Evolutionary conservation across 2,797 vertebrate species (phyloP).

Genomic region (Siniperca obscura): DNA sequence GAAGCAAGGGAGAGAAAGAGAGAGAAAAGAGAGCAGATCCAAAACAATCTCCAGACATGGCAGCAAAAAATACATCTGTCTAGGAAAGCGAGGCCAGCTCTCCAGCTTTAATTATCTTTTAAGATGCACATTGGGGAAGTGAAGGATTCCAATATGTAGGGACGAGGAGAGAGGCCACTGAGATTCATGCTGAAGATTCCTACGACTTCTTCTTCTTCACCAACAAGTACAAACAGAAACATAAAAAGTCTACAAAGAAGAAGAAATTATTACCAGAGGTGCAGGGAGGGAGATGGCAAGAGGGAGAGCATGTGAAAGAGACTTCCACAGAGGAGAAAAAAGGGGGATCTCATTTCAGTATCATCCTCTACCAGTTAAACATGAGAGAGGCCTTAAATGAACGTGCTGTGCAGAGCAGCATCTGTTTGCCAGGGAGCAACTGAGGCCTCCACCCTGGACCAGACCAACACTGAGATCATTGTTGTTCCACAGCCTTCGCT

Average conservation of each 20-base stretch:
- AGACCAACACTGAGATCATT: slow-evolving; percentile 69
- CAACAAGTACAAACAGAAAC: slow-evolving; percentile 27
- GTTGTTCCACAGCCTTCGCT: slow-evolving; percentile 53
- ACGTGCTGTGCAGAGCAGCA: slow-evolving; percentile 57
- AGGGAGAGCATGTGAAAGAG: not conserved
- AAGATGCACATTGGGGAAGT: slow-evolving; percentile 56
- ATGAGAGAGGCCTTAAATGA: slow-evolving; percentile 51
- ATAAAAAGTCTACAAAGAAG: not conserved
- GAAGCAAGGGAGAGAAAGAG: slow-evolving; percentile 11
- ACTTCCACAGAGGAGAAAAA: not conserved
- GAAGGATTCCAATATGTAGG: slow-evolving; percentile 33
- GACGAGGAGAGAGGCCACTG: slow-evolving; percentile 25
- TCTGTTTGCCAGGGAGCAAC: slow-evolving; percentile 54
- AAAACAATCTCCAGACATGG: slow-evolving; percentile 66
- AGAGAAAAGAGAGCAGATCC: slow-evolving; percentile 42
- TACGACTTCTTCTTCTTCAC: slow-evolving; percentile 4
- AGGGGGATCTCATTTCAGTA: not conserved
- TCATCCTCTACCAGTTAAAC: slow-evolving; percentile 11
- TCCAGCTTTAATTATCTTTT: slow-evolving; percentile 67
- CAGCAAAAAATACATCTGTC: slow-evolving; percentile 60
- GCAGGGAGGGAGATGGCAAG: not conserved
- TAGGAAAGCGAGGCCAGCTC: slow-evolving; percentile 51
- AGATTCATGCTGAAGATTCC: slow-evolving; percentile 44
- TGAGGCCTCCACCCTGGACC: slow-evolving; percentile 56
- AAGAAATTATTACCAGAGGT: slow-evolving; percentile 1